A percentile compares a stretch with the other conserved stretches of the same genome.
These are phyloP conservation scores for Diacarnus erythraeanus DNA, from an alignment of 37 sponge, comb jelly and placozoan species.

Conservation along the genomic window DNA sequence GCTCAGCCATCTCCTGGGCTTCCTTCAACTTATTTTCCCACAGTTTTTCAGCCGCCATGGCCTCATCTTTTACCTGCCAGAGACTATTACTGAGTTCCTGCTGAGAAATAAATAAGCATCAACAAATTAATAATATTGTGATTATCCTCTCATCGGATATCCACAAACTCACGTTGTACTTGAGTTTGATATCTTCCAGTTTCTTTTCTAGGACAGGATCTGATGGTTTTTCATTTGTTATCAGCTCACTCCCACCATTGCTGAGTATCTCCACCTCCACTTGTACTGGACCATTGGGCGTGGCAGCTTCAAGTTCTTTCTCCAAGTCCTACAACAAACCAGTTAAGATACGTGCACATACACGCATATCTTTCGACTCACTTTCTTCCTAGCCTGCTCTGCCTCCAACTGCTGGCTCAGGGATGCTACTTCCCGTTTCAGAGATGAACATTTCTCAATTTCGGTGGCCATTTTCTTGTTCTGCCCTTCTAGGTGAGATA, in stretches of 20 bases:
- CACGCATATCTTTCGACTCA: not conserved
- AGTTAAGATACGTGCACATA: not conserved
- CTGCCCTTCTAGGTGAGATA: not conserved
- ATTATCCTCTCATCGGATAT: too few relatives aligned
- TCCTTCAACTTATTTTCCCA: constrained; percentile 25
- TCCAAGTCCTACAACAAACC: not conserved
- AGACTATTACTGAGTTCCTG: constrained; percentile 31
- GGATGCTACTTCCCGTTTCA: not conserved
- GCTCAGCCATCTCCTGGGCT: constrained; percentile 16
- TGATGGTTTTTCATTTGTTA: not conserved
- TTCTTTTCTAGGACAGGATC: constrained; percentile 23
- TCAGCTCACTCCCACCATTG: not conserved
- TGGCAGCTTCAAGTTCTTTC: not conserved
- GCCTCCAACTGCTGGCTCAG: not conserved
- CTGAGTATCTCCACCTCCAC: not conserved
- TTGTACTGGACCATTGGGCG: constrained; percentile 5
- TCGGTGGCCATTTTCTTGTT: not conserved
- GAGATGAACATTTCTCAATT: constrained; percentile 8
- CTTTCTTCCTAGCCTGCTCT: constrained; percentile 16
- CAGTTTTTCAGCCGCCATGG: constrained; percentile 22
- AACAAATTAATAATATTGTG: too few relatives aligned
- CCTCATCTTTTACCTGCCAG: constrained; percentile 52
- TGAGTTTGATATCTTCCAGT: constrained; percentile 37
- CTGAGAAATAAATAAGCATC: too few relatives aligned
- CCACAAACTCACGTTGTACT: constrained; percentile 40